phyloP scores from a whole-genome alignment of 1,140 invertebrate species.

The Teleopsis dalmanni region DNA sequence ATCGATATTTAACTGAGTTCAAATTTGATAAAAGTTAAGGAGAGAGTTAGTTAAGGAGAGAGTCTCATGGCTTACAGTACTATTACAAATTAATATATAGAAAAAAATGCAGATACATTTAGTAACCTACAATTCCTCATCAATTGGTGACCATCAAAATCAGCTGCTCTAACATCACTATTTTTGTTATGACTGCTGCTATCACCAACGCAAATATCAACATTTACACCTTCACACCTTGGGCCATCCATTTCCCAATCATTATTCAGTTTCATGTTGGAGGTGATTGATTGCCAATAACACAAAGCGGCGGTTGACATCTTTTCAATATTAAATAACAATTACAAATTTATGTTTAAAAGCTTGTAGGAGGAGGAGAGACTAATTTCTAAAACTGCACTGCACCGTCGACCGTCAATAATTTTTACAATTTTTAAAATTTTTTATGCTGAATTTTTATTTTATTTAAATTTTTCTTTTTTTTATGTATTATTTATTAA shows the following conservation, averaged over 20 bases:
- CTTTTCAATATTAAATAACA: background rate
- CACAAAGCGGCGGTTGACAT: constrained; percentile 14
- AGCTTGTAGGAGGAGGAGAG: background rate
- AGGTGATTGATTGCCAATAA: constrained; percentile 3
- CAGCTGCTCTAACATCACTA: background rate
- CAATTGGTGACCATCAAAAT: constrained; percentile 4
- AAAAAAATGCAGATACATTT: background rate
- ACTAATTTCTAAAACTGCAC: background rate
- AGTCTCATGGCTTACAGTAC: background rate
- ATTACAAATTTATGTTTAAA: background rate
- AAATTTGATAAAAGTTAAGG: background rate
- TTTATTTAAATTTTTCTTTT: background rate
- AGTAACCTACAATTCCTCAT: constrained; percentile 11
- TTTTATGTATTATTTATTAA: background rate
- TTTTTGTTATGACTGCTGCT: background rate
- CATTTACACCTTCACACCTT: background rate
- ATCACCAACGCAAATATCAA: background rate
- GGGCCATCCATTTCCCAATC: constrained; percentile 10
- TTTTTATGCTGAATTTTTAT: background rate
- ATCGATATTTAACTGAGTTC: background rate
- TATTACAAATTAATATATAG: background rate
- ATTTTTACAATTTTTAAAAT: background rate
- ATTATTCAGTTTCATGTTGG: background rate
- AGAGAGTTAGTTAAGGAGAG: background rate
- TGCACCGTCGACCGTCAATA: too few relatives aligned